Evolutionary conservation across 2,797 vertebrate species (phyloP).

Genomic region (Sebastes vulpes): DNA sequence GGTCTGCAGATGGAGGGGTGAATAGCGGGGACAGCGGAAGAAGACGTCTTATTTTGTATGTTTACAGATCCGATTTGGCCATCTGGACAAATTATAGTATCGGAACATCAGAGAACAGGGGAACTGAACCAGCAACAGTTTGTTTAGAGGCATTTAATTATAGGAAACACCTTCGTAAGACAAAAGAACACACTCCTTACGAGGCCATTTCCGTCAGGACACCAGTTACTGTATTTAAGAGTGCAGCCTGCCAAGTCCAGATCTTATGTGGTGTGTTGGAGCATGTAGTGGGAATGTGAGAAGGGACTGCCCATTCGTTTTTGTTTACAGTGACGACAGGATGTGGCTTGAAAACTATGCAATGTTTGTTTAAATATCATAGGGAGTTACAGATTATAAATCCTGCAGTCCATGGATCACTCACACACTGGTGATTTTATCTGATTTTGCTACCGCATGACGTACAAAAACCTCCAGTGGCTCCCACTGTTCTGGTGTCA

Average conservation of each 20-base stretch:
- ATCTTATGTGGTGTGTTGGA: constrained; percentile 37
- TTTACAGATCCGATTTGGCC: constrained; percentile 46
- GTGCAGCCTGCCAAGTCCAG: constrained; percentile 18
- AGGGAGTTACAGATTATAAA: constrained; percentile 44
- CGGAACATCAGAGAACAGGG: constrained; percentile 7
- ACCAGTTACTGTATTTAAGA: constrained; percentile 30
- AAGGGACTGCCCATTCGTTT: constrained; percentile 45
- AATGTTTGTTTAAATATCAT: constrained; percentile 59
- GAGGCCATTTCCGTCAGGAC: constrained; percentile 31
- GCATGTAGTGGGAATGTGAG: constrained; percentile 45
- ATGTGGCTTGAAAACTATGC: constrained; percentile 61
- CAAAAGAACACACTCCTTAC: constrained; percentile 16
- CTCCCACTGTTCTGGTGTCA: not conserved
- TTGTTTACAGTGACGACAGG: constrained; percentile 66
- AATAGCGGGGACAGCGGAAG: constrained; percentile 31
- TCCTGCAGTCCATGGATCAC: constrained; percentile 28
- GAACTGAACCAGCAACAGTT: constrained; percentile 30
- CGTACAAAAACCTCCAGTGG: not conserved
- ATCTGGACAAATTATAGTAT: constrained; percentile 59
- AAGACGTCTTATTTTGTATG: constrained; percentile 44
- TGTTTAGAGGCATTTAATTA: constrained; percentile 46
- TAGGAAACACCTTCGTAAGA: constrained; percentile 33
- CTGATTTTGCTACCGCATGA: not conserved
- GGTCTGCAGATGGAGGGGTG: constrained; percentile 16
- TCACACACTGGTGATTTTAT: constrained; percentile 2